Percentiles rank a stretch among this genome's conserved stretches.
These are phyloP conservation scores for Scytalopus superciliaris DNA, from an alignment of 2,113 vertebrate species.

Conservation along the genomic window DNA sequence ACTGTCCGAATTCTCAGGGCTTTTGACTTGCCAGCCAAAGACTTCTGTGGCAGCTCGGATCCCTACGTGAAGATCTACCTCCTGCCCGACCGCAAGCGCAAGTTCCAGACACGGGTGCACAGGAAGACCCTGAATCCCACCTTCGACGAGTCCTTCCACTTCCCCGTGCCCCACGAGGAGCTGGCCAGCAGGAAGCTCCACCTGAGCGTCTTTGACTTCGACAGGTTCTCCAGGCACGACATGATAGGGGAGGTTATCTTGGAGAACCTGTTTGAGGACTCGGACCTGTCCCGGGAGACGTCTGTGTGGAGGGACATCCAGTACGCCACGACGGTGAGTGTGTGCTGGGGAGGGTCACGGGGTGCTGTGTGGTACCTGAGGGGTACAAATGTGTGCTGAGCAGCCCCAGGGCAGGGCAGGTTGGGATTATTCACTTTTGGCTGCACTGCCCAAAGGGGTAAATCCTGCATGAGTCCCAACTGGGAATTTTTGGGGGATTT, in stretches of 20 bases:
- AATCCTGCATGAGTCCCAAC: neutral
- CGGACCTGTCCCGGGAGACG: conserved; percentile 82
- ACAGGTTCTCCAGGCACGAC: conserved; percentile 85
- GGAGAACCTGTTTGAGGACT: conserved; percentile 84
- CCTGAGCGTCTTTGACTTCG: conserved; percentile 86
- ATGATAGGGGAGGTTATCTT: conserved; percentile 87
- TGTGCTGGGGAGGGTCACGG: neutral
- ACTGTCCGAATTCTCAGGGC: conserved; percentile 91
- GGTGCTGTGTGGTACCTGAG: accelerated
- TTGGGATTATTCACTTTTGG: neutral
- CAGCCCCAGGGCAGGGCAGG: neutral
- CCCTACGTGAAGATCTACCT: conserved; percentile 99
- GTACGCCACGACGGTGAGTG: conserved; percentile 81
- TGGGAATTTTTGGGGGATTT: neutral
- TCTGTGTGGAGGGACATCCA: conserved; percentile 87
- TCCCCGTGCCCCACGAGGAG: conserved; percentile 84
- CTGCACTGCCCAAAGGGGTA: neutral
- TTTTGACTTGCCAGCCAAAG: conserved; percentile 94
- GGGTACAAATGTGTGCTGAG: neutral
- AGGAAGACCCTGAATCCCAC: conserved; percentile 97
- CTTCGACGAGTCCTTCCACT: conserved; percentile 94
- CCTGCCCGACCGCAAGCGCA: conserved; percentile 94
- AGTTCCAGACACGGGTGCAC: conserved; percentile 97
- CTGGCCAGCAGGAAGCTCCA: conserved; percentile 80
- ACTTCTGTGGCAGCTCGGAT: conserved; percentile 97